A percentile compares a stretch with the other conserved stretches of the same genome.
These are phyloP conservation scores for Julus scanicus DNA, from an alignment of 2,888 invertebrate species.

Conservation along the genomic window DNA sequence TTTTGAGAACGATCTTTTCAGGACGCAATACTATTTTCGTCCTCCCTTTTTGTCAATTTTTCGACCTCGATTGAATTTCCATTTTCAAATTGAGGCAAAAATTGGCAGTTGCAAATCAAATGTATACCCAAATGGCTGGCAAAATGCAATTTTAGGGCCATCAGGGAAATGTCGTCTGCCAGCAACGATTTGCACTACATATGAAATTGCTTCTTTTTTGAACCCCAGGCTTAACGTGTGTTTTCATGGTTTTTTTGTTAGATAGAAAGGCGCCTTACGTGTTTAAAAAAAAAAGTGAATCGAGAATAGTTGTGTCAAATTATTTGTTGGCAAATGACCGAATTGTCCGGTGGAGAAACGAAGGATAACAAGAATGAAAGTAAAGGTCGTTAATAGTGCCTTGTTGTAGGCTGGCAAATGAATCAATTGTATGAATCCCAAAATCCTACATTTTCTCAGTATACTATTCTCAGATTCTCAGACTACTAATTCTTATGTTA, in stretches of 20 bases:
- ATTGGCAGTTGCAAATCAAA: slow-evolving; percentile 30
- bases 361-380: too few relatives aligned
- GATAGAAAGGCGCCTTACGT: background rate
- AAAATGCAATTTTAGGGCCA: background rate
- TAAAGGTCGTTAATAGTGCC: too few relatives aligned
- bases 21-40: background rate
- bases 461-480: too few relatives aligned
- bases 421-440: too few relatives aligned
- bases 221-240: background rate
- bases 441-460: too few relatives aligned
- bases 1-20: background rate
- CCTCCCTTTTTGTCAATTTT: background rate
- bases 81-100: slow-evolving; percentile 36
- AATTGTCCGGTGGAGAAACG: background rate
- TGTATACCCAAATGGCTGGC: slow-evolving; percentile 7
- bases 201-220: background rate
- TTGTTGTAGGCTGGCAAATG: too few relatives aligned
- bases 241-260: background rate
- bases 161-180: background rate
- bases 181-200: background rate
- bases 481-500: too few relatives aligned
- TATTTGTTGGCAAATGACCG: background rate
- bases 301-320: background rate
- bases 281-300: background rate
- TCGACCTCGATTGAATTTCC: slow-evolving; percentile 16